Percentiles rank a stretch among this genome's conserved stretches.
These are phyloP conservation scores for Trematocara macrostoma DNA, from an alignment of 2,113 vertebrate species.

Conservation along the genomic window DNA sequence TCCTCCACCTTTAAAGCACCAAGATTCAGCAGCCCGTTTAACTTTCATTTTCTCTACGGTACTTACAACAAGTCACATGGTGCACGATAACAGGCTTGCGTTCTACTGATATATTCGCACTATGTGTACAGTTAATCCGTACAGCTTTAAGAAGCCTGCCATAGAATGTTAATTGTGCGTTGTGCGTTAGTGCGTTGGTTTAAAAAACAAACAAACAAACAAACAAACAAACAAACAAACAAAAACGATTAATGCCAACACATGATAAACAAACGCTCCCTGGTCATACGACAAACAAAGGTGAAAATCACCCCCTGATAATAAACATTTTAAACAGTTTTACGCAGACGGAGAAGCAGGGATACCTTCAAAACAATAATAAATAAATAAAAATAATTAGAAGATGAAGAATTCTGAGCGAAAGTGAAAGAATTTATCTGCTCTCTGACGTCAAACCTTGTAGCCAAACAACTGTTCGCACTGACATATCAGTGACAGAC, in stretches of 20 bases:
- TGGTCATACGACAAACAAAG: accelerated
- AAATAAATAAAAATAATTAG: neutral
- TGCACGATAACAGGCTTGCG: accelerated
- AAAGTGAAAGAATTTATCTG: constrained; percentile 1
- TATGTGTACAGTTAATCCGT: accelerated
- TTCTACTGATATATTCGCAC: accelerated
- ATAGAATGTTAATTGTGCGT: neutral
- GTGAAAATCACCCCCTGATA: accelerated
- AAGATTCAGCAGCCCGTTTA: neutral
- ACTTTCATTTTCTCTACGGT: neutral
- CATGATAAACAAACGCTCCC: accelerated
- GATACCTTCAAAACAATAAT: accelerated
- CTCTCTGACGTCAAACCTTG: neutral
- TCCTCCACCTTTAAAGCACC: neutral
- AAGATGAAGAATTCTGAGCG: accelerated
- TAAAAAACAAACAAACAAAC: neutral
- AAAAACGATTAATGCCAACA: accelerated
- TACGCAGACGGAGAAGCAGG: accelerated
- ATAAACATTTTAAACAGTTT: accelerated
- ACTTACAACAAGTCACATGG: neutral
- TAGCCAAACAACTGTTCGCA: accelerated
- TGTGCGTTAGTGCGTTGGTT: neutral
- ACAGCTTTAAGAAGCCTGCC: accelerated
- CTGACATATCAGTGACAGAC: accelerated
- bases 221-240: no score